phyloP scores from a whole-genome alignment of 2,113 vertebrate genomes.

The Perca flavescens region DNA sequence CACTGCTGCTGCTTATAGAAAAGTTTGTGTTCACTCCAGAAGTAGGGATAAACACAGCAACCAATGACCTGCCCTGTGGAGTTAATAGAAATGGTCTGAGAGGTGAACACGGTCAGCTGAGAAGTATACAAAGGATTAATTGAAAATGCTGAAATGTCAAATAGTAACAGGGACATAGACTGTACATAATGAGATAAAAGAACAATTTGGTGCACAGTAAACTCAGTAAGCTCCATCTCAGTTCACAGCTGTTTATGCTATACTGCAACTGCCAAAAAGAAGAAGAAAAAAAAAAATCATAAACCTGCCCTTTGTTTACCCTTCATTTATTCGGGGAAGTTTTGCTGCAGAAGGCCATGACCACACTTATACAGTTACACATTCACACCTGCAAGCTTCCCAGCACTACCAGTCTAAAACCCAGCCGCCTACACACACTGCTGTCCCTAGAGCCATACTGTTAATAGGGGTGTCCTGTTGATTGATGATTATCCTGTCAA shows the following conservation, averaged over 20 bases:
- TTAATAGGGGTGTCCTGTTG: too few species aligned
- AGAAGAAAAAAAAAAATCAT: background rate
- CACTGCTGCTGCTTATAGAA: background rate
- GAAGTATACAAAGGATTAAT: conserved; percentile 30
- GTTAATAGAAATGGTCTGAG: conserved; percentile 45
- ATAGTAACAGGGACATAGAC: conserved; percentile 21
- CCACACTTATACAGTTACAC: background rate
- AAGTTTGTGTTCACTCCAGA: conserved; percentile 25
- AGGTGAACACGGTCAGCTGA: conserved; percentile 44
- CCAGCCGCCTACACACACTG: too few species aligned
- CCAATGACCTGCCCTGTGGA: conserved; percentile 30
- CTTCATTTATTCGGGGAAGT: background rate
- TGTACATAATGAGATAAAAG: conserved; percentile 29
- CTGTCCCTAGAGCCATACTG: too few species aligned
- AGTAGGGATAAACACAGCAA: conserved; percentile 23
- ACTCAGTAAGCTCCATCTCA: conserved; percentile 3
- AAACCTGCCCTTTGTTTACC: background rate
- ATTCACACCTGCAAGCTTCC: background rate
- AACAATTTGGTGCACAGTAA: conserved; percentile 1
- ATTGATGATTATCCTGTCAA: too few species aligned
- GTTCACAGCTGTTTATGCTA: conserved; percentile 18
- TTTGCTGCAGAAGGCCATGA: background rate
- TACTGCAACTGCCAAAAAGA: background rate
- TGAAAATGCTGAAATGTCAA: conserved; percentile 60
- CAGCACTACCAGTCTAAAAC: background rate